phyloP scores from a whole-genome alignment of 92 coral and sea anemone genomes.

The Bergia puertoricense region DNA sequence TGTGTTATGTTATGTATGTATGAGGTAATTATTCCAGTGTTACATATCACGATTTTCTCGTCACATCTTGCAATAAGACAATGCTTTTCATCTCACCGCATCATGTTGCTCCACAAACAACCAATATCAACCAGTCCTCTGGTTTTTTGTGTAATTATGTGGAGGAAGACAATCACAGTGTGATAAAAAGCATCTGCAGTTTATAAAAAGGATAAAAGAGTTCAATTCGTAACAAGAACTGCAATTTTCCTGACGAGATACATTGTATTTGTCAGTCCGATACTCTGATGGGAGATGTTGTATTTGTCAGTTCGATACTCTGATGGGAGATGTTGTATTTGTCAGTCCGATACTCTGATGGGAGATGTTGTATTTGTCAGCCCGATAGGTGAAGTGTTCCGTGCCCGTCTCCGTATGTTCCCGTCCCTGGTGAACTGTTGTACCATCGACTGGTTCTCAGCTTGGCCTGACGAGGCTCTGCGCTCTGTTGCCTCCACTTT shows the following conservation, averaged over 20 bases:
- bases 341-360: background rate
- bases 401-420: conserved; percentile 97
- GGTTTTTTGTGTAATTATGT: background rate
- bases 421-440: conserved; percentile 99
- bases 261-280: background rate
- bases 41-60: background rate
- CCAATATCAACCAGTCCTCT: background rate
- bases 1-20: background rate
- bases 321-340: background rate
- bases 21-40: too few relatives aligned
- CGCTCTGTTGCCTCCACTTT: conserved; percentile 97
- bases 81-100: background rate
- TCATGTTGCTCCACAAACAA: background rate
- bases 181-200: too few relatives aligned
- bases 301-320: too few relatives aligned
- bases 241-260: background rate
- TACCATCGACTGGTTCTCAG: conserved; percentile 99
- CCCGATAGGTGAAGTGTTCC: conserved; percentile 99
- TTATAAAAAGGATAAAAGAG: too few relatives aligned
- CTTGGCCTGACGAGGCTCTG: conserved; percentile 98
- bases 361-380: conserved; percentile 46
- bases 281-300: background rate
- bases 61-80: background rate
- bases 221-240: too few relatives aligned
- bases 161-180: too few relatives aligned